Evolutionary conservation across 1,140 invertebrate species (phyloP).

Genomic region (Drosophila sulfurigaster): DNA sequence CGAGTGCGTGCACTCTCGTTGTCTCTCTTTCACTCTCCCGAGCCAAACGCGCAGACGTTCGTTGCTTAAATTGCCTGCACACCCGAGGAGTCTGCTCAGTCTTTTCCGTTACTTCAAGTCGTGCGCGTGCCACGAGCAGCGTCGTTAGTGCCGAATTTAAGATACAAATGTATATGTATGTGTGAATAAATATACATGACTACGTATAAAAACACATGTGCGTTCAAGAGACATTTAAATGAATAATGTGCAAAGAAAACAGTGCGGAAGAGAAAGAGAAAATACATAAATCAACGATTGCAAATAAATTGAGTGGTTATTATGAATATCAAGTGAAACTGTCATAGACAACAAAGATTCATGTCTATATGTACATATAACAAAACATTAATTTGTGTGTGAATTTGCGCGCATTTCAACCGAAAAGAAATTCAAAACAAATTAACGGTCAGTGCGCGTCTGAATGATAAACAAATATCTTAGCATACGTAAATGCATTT

Average conservation of each 20-base stretch:
- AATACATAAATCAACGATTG: constrained; percentile 22
- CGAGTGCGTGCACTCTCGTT: constrained; percentile 31
- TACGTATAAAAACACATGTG: constrained; percentile 39
- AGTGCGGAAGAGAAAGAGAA: constrained; percentile 11
- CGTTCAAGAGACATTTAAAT: constrained; percentile 19
- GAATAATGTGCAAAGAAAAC: constrained; percentile 20
- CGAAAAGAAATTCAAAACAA: constrained; percentile 41
- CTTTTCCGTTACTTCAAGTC: constrained; percentile 64
- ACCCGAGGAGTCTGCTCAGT: constrained; percentile 46
- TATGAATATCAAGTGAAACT: constrained; percentile 38
- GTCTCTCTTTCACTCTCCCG: constrained; percentile 10
- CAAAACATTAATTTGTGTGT: constrained; percentile 18
- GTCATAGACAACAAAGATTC: constrained; percentile 16
- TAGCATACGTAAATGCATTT: constrained; percentile 45
- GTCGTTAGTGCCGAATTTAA: constrained; percentile 21
- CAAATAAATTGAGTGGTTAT: constrained; percentile 39
- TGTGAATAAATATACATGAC: neutral
- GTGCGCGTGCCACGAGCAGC: constrained; percentile 42
- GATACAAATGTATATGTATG: constrained; percentile 5
- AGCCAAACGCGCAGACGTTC: constrained; percentile 31
- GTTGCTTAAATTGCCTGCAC: constrained; percentile 46
- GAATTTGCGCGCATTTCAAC: constrained; percentile 10
- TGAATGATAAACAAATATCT: neutral
- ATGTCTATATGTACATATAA: constrained; percentile 2
- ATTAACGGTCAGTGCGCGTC: constrained; percentile 38